phyloP scores from a whole-genome alignment of 1,140 invertebrate species.

The Trichoplusia ni region DNA sequence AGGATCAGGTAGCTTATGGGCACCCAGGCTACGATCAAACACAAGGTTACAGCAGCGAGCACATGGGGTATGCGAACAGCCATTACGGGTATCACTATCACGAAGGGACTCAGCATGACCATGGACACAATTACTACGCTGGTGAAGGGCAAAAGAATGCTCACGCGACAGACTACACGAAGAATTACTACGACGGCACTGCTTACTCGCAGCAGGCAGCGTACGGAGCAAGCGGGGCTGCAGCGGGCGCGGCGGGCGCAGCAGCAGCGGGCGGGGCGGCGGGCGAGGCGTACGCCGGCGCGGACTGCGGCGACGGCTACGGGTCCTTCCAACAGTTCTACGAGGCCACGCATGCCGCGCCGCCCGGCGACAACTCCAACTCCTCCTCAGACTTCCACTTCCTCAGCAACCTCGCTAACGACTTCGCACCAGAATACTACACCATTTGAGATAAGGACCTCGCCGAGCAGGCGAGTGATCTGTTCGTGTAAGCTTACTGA shows the following conservation, averaged over 20 bases:
- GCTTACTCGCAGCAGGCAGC: slow-evolving; percentile 65
- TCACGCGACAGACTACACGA: slow-evolving; percentile 69
- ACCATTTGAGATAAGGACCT: slow-evolving; percentile 86
- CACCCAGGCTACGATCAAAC: slow-evolving; percentile 74
- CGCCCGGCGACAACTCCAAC: slow-evolving; percentile 90
- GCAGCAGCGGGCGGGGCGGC: slow-evolving; percentile 81
- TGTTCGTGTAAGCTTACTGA: slow-evolving; percentile 69
- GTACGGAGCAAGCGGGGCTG: slow-evolving; percentile 45
- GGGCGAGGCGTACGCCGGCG: slow-evolving; percentile 76
- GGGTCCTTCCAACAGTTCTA: slow-evolving; percentile 88
- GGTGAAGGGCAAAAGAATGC: slow-evolving; percentile 69
- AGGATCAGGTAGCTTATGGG: slow-evolving; percentile 75
- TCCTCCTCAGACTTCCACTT: slow-evolving; percentile 96
- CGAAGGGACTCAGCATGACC: slow-evolving; percentile 70
- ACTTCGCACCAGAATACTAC: slow-evolving; percentile 95
- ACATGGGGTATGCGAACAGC: slow-evolving; percentile 76
- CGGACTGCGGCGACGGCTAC: slow-evolving; percentile 85
- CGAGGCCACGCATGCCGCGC: slow-evolving; percentile 81
- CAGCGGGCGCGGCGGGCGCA: slow-evolving; percentile 49
- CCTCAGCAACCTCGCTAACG: slow-evolving; percentile 93
- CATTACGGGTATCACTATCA: slow-evolving; percentile 80
- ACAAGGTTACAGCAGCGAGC: slow-evolving; percentile 71
- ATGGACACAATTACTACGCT: slow-evolving; percentile 70
- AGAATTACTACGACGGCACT: slow-evolving; percentile 74
- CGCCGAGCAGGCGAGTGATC: slow-evolving; percentile 76